Base-by-base conservation (phyloP, 2,113 vertebrate genomes). In the Atractosteus spatula region DNA sequence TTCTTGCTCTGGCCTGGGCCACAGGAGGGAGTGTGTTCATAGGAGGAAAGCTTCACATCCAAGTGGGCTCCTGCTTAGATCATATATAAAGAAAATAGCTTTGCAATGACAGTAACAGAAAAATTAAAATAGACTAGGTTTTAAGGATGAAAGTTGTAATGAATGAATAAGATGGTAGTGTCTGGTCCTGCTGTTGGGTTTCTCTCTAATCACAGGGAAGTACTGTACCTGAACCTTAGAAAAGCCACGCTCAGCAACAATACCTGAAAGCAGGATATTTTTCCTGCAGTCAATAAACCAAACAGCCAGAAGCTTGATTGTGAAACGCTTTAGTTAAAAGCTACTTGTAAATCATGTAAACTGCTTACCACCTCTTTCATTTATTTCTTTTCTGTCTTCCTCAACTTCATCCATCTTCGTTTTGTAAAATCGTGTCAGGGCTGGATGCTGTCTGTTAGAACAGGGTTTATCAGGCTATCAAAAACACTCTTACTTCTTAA, bases 291-390 rank as follows among this genome's bases (percentile, higher is more conserved):
- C 67, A 69, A 55, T 69, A 69, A 29, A 55, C 11, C n/a, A 55
- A 69, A 56, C 3, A 54, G 51, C 5, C 54, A 51, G 8, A 29
- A 41, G 29, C 55, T 69, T 69, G 67, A 69, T 69, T 51, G 67
- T 55, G 55, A 69, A 56, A 54, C 67, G 17, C 16, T 69, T 69
- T 56, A 55, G 47, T 56, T 69, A 69, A 69, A 69, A 69, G 67
- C 47, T 3, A 14, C 44, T 41, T 12, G 16, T 47, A 55, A 55
- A 69, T 69, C 29, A 69, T 41, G 8, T 56, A 69, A 69, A 56
- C 67, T 56, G 41, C n/a, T 29, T 11, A 51, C 16, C 17, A 41
- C 67, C 51, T 29, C 11, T 55, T 69, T 69, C 67, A 41, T 69
- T 68, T 55, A 14, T 55, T 55, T 56, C 7, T 42, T 42, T 47